These are phyloP conservation scores for Condylura cristata DNA, from an alignment of 2,113 vertebrate species.

Conservation along the genomic window DNA sequence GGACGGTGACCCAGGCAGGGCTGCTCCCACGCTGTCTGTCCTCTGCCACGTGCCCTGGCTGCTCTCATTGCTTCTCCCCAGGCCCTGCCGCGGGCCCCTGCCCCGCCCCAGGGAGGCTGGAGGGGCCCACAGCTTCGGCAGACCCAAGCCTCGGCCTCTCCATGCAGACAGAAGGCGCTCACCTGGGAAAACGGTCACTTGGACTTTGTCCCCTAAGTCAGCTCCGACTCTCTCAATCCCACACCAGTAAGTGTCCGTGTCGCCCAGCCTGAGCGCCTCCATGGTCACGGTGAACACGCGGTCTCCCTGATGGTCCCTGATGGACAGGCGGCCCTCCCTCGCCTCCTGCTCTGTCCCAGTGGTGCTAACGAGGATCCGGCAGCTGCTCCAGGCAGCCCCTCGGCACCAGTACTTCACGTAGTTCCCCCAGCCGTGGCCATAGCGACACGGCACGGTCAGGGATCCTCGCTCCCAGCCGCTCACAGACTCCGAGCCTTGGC, in stretches of 20 bases:
- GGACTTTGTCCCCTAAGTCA: not conserved
- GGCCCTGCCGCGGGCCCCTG: not conserved
- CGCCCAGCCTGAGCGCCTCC: not conserved
- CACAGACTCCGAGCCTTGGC: not conserved
- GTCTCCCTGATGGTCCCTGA: constrained; percentile 34
- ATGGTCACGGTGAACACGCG: constrained; percentile 44
- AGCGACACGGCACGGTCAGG: not conserved
- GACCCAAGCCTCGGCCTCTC: not conserved
- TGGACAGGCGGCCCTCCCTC: not conserved
- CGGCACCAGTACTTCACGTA: constrained; percentile 76
- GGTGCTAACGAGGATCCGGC: constrained; percentile 28
- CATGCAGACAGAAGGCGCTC: not conserved
- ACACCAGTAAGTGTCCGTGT: constrained; percentile 71
- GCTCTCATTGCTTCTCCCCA: not conserved
- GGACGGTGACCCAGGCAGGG: fast-evolving
- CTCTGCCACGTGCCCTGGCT: not conserved
- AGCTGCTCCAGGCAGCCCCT: fast-evolving
- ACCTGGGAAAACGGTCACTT: constrained; percentile 66
- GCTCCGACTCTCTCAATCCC: fast-evolving
- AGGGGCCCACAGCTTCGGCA: not conserved
- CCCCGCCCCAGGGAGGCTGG: not conserved
- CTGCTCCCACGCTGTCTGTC: no score
- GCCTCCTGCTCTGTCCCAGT: fast-evolving
- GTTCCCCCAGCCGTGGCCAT: fast-evolving
- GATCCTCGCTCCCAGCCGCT: not conserved